Base-by-base conservation (phyloP, 2,113 vertebrate genomes). In the Macquaria ambigua region DNA sequence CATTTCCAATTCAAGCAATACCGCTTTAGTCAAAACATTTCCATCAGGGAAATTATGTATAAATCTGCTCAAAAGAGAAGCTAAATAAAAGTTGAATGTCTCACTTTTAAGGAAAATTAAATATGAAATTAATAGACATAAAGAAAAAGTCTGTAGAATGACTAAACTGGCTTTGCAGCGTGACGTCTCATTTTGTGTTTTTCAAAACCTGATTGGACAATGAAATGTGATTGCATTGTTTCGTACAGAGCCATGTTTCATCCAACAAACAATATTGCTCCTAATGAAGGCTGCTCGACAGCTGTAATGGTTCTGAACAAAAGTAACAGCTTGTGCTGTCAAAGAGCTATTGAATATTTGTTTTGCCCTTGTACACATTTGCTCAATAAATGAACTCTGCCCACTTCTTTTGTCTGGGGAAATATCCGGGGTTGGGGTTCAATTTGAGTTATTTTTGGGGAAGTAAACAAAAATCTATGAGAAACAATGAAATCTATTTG, bases 331-430 rank as follows among this genome's bases (percentile, higher is more conserved):
- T 55, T n/a, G 14, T 48, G 46, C 82, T 50, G 61, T 74, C 77
- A 41, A 34, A 46, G 18, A 76, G 55, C 48, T 31, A 37, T 56
- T n/a, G 62, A 87, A 61, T 74, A 55, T 59, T 85, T 87, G 25
- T 25, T 79, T 61, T 48, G 56, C 18, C n/a, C 79, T 59, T 53
- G 72, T 28, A 10, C 4, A 20, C 70, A 41, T 82, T 81, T 80
- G 52, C 79, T 77, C 77, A 56, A 62, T 63, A 77, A 74, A 81
- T 75, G 63, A 90, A 63, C 53, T 63, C 73, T 68, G 62, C 48
- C 34, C 71, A n/a, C 56, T 48, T 61, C 67, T 80, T 53, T 67
- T 77, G 67, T 90, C 73, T 3, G 20, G 68, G 75, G 79, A 88
- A 74, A 71, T 67, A 79, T 56, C 72, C 71, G 34, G 63, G 46